Evolutionary conservation across 2,113 vertebrate species (phyloP), one percentile per base, ranked within the genome.

Genomic region (Zosterops borbonicus): DNA sequence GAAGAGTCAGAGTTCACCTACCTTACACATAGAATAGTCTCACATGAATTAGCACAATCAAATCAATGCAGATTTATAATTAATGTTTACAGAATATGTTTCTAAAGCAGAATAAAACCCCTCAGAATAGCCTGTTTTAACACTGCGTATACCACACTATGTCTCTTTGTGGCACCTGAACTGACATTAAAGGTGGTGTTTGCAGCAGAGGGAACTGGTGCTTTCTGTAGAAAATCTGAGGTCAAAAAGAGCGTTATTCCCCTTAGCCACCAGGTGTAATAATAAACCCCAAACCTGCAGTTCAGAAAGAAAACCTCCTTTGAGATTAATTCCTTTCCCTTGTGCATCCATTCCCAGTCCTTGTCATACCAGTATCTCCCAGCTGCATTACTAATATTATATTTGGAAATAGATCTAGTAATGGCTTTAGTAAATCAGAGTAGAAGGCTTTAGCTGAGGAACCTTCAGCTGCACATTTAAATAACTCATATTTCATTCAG

Each of bases 361-460:
- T 62, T 83, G n/a, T 22, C n/a, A 49, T n/a, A 60, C 29, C 75
- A 71, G 4, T 56, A n/a, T 70, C 63, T 86, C 33, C 35, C 44
- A 78, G 39, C 20, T 50, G 33, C 3, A 0, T 41, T 80, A 17
- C 31, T 74, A 62, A 58, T 23, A 37, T 24, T 27, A 37, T 35
- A 75, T 63, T 87, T 79, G 35, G 28, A 87, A 90, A 90, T 8
- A 78, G 21, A 22, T 69, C 24, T 62, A 46, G 23, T 14, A 87
- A 74, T 49, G 16, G 9, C 42, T 89, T 95, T 84, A 87, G 46
- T 52, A 93, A 93, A 87, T 65, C 67, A 39, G 75, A 92, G 67
- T 25, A 59, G 81, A 78, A 44, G 49, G 23, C 35, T 88, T 75
- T 64, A n/a, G n/a, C 65, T 82, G 75, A 79, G 78, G 53, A 93